Base-by-base conservation (phyloP, 2,113 vertebrate species). In the Seriola rivoliana region DNA sequence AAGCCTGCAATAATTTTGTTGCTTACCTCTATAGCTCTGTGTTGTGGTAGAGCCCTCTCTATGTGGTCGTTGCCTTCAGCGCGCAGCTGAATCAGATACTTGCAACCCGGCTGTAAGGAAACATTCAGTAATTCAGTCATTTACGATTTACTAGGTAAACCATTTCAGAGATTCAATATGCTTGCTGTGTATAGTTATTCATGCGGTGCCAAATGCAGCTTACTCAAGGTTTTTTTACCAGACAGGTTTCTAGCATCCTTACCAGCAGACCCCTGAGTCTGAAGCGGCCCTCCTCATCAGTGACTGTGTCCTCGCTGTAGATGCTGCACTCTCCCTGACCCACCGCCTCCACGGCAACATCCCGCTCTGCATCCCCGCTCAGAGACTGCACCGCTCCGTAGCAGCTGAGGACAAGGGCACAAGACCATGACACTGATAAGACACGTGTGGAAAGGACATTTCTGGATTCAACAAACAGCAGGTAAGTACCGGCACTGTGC, bases 31-130 rank as follows among this genome's bases (percentile, higher is more conserved):
- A 99, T 94, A 1, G 94, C 93, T n/a, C 96, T 95, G 89, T 99
- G 95, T 68, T 97, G 96, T 1, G 98, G 98, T 60, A 99, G 94
- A 1, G 98, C 97, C 83, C 98, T 95, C 84, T 99, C 98, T 5
- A 99, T 99, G 93, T 99, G 98, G 82, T 97, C 96, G 1, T 99
- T 99, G 82, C 98, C 98, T 93, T 99, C 97, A 1, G 95, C 94
- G 94, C 97, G 96, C 69, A 99, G 96, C 91, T 97, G 98, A 85
- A 99, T 95, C 0, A 97, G 95, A 92, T 99, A 99, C 72, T 95
- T 93, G 85, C 98, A 99, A 4, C 94, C 92, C 0, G 98, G 98
- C 98, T 99, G 94, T 34, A 93, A 91, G 87, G 4, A 93, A 88
- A 67, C 23, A 80, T 36, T 1, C 32, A 0, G 44, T 0, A 60